These are phyloP conservation scores for Netta rufina DNA, from an alignment of 2,797 vertebrate genomes.

Conservation along the genomic window DNA sequence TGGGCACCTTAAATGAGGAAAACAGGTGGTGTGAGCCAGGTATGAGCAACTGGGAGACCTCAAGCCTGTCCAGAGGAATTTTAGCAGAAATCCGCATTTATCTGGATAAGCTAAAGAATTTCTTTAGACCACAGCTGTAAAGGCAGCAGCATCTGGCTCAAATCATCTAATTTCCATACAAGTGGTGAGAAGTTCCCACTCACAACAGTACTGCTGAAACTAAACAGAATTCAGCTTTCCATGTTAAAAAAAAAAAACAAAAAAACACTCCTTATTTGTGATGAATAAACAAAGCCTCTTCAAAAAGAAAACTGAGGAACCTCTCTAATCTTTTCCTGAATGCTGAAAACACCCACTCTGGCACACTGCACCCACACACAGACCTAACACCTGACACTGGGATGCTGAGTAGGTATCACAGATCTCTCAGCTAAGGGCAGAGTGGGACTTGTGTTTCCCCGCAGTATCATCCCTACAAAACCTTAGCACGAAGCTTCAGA, in stretches of 20 bases:
- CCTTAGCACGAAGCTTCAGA: not conserved
- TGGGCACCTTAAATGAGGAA: not conserved
- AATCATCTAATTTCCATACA: not conserved
- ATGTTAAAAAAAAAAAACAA: not conserved
- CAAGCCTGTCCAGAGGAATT: not conserved
- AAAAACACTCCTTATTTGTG: not conserved
- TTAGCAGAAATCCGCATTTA: not conserved
- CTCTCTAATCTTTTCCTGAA: not conserved
- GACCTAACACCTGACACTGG: conserved; percentile 8
- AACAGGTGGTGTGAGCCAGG: not conserved
- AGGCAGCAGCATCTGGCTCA: not conserved
- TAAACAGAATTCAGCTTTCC: not conserved
- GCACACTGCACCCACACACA: conserved; percentile 47
- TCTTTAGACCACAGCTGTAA: not conserved
- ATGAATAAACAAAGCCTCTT: conserved; percentile 16
- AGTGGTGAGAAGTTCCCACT: not conserved
- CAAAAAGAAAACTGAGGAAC: conserved; percentile 7
- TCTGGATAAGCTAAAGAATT: not conserved
- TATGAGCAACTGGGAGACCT: not conserved
- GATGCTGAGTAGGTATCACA: conserved; percentile 40
- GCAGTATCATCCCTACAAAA: conserved; percentile 17
- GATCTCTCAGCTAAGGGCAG: conserved; percentile 12
- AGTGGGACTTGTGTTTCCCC: conserved; percentile 13
- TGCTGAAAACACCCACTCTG: not conserved
- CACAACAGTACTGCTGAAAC: not conserved